Percentiles rank a stretch among this genome's conserved stretches.
Conservation (phyloP, 1,140 invertebrate genomes). For the Hetaerina americana region DNA sequence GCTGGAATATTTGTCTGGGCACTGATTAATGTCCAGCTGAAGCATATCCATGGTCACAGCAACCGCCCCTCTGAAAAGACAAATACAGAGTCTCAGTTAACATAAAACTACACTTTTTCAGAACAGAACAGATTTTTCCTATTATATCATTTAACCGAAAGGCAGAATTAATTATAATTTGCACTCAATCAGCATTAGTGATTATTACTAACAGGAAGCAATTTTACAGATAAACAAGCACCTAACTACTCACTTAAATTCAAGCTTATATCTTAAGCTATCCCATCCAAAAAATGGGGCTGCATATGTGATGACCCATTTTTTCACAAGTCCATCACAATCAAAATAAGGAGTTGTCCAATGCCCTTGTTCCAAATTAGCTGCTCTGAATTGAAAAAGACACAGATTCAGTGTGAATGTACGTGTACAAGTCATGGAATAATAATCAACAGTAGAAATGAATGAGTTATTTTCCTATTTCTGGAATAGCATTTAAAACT, state of each 20-base stretch:
- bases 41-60: constrained; percentile 82
- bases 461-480: background rate
- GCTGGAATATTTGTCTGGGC: constrained; percentile 72
- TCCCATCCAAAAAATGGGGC: constrained; percentile 96
- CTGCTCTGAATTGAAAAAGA: constrained; percentile 43
- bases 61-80: constrained; percentile 72
- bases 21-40: constrained; percentile 90
- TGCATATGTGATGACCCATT: constrained; percentile 92
- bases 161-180: no score
- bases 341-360: constrained; percentile 92
- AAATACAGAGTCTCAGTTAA: no score
- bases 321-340: constrained; percentile 75
- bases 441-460: constrained; percentile 6
- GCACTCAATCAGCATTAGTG: no score
- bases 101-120: no score
- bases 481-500: constrained; percentile 11
- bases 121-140: no score
- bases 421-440: constrained; percentile 3
- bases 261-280: constrained; percentile 73
- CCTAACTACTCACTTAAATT: constrained; percentile 77
- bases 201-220: no score
- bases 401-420: background rate
- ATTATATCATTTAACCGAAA: no score
- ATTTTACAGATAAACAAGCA: no score
- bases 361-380: constrained; percentile 73